Conservation (phyloP, 2,888 invertebrate species). For the Cyclophora punctaria region DNA sequence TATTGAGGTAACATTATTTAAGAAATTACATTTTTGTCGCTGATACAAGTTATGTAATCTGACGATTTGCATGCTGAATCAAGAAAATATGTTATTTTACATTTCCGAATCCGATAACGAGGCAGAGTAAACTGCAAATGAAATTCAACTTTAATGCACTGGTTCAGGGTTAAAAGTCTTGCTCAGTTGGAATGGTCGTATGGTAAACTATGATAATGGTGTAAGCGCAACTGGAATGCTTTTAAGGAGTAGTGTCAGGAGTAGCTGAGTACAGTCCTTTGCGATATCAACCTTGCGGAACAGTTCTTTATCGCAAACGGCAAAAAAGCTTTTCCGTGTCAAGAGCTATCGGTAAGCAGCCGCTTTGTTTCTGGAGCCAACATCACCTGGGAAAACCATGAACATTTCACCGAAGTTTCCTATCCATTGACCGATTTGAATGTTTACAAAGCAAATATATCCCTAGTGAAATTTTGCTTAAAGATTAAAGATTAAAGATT, state of each 20-base stretch:
- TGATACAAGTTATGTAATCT: too few species aligned
- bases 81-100: constrained; percentile 1
- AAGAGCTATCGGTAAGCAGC: constrained; percentile 60
- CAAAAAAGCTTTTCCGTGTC: constrained; percentile 71
- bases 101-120: constrained; percentile 1
- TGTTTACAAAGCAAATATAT: too few species aligned
- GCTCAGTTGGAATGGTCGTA: constrained; percentile 2
- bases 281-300: constrained; percentile 37
- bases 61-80: background rate
- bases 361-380: constrained; percentile 47
- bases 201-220: constrained; percentile 24
- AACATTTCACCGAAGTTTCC: too few species aligned
- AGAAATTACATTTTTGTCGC: too few species aligned
- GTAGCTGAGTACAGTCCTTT: constrained; percentile 36
- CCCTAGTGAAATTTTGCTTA: too few species aligned
- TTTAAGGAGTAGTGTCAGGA: constrained; percentile 42
- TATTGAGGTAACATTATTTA: too few species aligned
- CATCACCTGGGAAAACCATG: constrained; percentile 21
- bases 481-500: too few species aligned
- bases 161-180: constrained; percentile 7
- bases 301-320: constrained; percentile 56
- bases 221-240: constrained; percentile 35
- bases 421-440: too few species aligned
- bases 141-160: background rate
- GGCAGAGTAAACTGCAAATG: constrained; percentile 1